A percentile compares a stretch with the other conserved stretches of the same genome.
phyloP scores from a whole-genome alignment of 2,888 invertebrate species.

The Ectropis crepuscularia region DNA sequence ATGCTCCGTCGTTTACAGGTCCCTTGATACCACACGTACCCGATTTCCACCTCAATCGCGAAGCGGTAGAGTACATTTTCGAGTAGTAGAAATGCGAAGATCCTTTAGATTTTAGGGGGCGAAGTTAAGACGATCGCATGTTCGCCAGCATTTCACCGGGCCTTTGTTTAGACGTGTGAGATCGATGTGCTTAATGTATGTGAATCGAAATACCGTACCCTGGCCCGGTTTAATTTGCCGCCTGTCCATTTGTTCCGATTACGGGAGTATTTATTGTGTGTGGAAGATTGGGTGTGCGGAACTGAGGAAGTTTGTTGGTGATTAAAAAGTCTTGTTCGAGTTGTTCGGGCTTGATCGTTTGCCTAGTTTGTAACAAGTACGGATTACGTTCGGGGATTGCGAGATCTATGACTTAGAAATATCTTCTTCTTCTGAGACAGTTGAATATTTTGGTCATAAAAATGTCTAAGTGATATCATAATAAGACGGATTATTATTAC shows the following conservation, averaged over 20 bases:
- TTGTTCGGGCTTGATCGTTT: constrained; percentile 14
- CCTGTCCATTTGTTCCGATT: constrained; percentile 83
- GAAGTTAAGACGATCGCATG: constrained; percentile 75
- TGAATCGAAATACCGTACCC: constrained; percentile 71
- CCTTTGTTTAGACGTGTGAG: constrained; percentile 79
- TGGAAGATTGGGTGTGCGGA: constrained; percentile 55
- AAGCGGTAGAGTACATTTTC: constrained; percentile 28
- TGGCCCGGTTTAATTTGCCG: constrained; percentile 78
- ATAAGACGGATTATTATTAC: too few relatives aligned
- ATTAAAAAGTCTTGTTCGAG: constrained; percentile 33
- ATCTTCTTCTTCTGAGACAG: too few relatives aligned
- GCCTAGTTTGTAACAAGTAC: too few relatives aligned
- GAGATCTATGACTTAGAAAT: too few relatives aligned
- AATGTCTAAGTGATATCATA: too few relatives aligned
- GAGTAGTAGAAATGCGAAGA: constrained; percentile 14
- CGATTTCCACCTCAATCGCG: constrained; percentile 8
- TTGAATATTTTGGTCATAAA: too few relatives aligned
- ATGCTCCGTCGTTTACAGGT: constrained; percentile 29
- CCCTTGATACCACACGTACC: constrained; percentile 10
- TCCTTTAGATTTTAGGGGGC: constrained; percentile 50
- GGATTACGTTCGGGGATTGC: too few relatives aligned
- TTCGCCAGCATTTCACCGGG: constrained; percentile 69
- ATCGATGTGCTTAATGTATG: constrained; percentile 81
- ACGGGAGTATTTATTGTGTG: constrained; percentile 76
- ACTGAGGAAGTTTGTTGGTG: constrained; percentile 40